Conservation (phyloP, 2,888 invertebrate species). For the Nomada fabriciana region DNA sequence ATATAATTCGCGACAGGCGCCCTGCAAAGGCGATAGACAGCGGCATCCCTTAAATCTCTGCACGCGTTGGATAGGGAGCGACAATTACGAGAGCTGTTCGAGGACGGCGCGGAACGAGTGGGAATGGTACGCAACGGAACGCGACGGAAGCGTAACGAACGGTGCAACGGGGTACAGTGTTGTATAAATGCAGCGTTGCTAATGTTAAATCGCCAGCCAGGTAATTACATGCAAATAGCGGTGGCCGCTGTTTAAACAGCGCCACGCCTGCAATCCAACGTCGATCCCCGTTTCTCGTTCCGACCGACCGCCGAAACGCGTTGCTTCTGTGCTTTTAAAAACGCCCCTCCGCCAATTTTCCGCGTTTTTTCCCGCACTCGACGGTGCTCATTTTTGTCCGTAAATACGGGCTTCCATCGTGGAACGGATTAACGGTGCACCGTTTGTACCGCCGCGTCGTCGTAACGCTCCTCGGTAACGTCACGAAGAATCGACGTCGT, state of each 20-base stretch:
- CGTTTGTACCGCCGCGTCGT: too few relatives aligned
- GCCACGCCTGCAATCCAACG: conserved; percentile 54
- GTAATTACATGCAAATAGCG: conserved; percentile 80
- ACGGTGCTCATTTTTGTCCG: conserved; percentile 12
- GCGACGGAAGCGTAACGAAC: conserved; percentile 72
- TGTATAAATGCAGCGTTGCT: conserved; percentile 77
- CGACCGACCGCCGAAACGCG: conserved; percentile 51
- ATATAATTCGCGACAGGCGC: conserved; percentile 6
- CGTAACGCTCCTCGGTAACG: not conserved
- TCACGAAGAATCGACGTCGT: conserved; percentile 15
- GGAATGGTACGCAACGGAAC: conserved; percentile 53
- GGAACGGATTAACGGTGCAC: conserved; percentile 17
- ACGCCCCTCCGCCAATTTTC: conserved; percentile 22
- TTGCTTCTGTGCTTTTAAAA: conserved; percentile 56
- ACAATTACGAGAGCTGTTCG: conserved; percentile 42
- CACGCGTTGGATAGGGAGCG: conserved; percentile 17
- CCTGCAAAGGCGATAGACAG: conserved; percentile 18
- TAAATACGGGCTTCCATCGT: conserved; percentile 11
- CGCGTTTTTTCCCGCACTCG: not conserved
- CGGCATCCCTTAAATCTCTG: conserved; percentile 27
- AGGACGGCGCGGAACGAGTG: conserved; percentile 38
- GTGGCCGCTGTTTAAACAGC: conserved; percentile 76
- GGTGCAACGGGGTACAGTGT: conserved; percentile 69
- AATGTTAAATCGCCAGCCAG: conserved; percentile 77
- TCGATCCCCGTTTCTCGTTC: conserved; percentile 57